phyloP scores from a whole-genome alignment of 2,888 invertebrate genomes.

The Leptarthrus brevirostris region DNA sequence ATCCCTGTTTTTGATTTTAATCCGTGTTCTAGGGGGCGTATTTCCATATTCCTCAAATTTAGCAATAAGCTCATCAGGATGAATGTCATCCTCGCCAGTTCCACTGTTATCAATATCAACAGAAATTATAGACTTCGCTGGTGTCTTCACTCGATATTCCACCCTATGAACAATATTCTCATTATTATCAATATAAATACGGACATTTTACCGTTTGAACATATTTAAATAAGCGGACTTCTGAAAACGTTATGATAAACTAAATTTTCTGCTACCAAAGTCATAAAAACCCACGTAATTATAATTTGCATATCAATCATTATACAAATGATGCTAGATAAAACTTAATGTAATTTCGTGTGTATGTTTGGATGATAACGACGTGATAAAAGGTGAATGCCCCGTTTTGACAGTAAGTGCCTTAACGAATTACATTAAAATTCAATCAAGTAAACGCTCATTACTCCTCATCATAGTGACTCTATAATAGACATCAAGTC shows the following conservation, averaged over 20 bases:
- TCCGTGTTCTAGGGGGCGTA: slow-evolving; percentile 83
- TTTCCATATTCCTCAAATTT: slow-evolving; percentile 77
- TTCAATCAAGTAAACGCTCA: too few species aligned
- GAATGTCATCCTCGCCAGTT: slow-evolving; percentile 62
- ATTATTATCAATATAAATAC: background rate
- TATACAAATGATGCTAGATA: slow-evolving; percentile 48
- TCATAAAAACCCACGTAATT: background rate
- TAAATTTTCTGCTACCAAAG: background rate
- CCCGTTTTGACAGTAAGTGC: background rate
- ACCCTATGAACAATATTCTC: slow-evolving; percentile 58
- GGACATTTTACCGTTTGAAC: slow-evolving; percentile 31
- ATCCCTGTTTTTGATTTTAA: slow-evolving; percentile 72
- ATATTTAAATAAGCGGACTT: background rate
- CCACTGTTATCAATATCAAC: slow-evolving; percentile 46
- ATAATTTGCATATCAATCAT: slow-evolving; percentile 54
- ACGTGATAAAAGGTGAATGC: background rate
- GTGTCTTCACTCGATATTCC: slow-evolving; percentile 63
- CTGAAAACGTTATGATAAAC: background rate
- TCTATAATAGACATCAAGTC: too few species aligned
- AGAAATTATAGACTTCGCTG: slow-evolving; percentile 58
- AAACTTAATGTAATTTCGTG: slow-evolving; percentile 48
- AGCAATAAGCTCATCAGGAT: slow-evolving; percentile 67
- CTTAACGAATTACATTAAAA: background rate
- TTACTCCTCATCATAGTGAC: too few species aligned
- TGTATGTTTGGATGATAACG: slow-evolving; percentile 38